Percentiles rank a stretch among this genome's conserved stretches.
Evolutionary conservation across 1,140 invertebrate species (phyloP).

Genomic region (Phortica variegata): DNA sequence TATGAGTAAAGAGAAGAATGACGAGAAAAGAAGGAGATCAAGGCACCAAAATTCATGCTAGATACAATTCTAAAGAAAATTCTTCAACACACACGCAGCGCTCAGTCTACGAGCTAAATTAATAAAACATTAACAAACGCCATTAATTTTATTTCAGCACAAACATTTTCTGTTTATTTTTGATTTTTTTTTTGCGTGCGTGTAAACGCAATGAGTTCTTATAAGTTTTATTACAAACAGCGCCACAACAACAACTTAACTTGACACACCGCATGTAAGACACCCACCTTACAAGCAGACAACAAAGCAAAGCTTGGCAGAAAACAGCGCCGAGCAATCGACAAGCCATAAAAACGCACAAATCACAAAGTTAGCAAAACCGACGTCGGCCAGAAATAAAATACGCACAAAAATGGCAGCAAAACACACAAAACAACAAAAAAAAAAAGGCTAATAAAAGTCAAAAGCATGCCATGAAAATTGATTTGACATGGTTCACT

Average conservation of each 20-base stretch:
- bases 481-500: slow-evolving; percentile 33
- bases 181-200: slow-evolving; percentile 37
- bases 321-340: slow-evolving; percentile 27
- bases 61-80: slow-evolving; percentile 10
- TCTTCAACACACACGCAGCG: neutral
- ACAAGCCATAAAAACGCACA: slow-evolving; percentile 48
- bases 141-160: slow-evolving; percentile 50
- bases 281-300: slow-evolving; percentile 22
- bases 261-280: slow-evolving; percentile 4
- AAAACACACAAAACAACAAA: slow-evolving; percentile 22
- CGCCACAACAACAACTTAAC: neutral
- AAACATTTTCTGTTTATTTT: slow-evolving; percentile 26
- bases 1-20: slow-evolving; percentile 26
- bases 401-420: slow-evolving; percentile 4
- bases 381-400: neutral
- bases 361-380: slow-evolving; percentile 27
- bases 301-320: slow-evolving; percentile 13
- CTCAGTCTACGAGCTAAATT: slow-evolving; percentile 30
- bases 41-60: no score
- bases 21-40: no score
- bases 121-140: slow-evolving; percentile 48
- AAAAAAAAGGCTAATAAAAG: slow-evolving; percentile 5
- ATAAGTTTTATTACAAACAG: slow-evolving; percentile 10
- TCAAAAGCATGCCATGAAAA: slow-evolving; percentile 30
- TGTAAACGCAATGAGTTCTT: slow-evolving; percentile 37